Conservation (phyloP, 2,113 vertebrate species). For the Nerophis ophidion region DNA sequence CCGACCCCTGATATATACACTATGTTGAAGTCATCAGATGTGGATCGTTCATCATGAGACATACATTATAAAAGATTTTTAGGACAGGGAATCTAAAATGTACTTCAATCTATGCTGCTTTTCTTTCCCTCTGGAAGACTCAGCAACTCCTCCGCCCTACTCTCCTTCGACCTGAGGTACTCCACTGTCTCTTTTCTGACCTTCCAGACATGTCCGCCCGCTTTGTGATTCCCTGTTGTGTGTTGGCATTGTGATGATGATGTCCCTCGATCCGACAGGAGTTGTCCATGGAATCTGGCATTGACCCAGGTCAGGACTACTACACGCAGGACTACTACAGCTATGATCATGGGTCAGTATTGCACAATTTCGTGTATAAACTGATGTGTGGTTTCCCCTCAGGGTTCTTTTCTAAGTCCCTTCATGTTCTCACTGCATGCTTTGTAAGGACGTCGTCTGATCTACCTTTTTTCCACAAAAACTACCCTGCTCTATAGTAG, state of each 20-base stretch:
- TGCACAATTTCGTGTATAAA: background rate
- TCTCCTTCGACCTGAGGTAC: constrained; percentile 94
- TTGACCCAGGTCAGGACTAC: constrained; percentile 96
- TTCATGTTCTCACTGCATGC: background rate
- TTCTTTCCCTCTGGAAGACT: constrained; percentile 71
- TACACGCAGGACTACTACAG: constrained; percentile 97
- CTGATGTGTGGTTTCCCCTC: background rate
- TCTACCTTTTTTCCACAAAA: too few relatives aligned
- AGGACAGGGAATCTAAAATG: background rate
- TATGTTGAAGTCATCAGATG: background rate
- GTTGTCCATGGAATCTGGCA: constrained; percentile 96
- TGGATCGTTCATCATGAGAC: background rate
- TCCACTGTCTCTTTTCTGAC: constrained; percentile 14
- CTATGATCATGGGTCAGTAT: constrained; percentile 92
- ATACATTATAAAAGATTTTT: background rate
- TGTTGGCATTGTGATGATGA: background rate
- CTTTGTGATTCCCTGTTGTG: background rate
- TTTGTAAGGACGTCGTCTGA: background rate
- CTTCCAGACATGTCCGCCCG: background rate
- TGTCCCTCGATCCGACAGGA: constrained; percentile 74
- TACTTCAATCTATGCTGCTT: constrained; percentile 18
- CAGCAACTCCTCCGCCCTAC: constrained; percentile 91
- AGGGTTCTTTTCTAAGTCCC: background rate
- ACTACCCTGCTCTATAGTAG: too few relatives aligned
- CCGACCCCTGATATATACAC: too few relatives aligned